These are phyloP conservation scores for Ceyx melanurus DNA, from an alignment of 2,113 vertebrate genomes.

Conservation along the genomic window DNA sequence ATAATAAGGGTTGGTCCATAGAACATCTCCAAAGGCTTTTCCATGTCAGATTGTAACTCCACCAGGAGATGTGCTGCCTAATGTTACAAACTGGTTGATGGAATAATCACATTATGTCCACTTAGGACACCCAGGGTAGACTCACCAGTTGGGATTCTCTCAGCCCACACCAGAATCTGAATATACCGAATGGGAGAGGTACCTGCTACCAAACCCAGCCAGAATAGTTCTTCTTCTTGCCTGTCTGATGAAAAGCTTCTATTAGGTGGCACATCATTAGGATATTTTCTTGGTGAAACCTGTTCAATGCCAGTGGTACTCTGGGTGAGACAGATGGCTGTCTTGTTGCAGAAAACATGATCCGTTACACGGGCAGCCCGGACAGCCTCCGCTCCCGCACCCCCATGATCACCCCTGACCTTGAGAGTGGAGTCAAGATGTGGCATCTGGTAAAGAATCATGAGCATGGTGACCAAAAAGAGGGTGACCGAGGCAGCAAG, in stretches of 20 bases:
- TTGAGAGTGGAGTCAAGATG: slow-evolving; percentile 94
- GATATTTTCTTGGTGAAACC: background rate
- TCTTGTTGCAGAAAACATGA: slow-evolving; percentile 91
- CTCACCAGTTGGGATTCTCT: background rate
- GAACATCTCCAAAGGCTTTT: background rate
- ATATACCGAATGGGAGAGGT: background rate
- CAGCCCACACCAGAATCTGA: background rate
- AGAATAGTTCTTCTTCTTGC: background rate
- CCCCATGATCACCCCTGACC: slow-evolving; percentile 97
- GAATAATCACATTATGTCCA: background rate
- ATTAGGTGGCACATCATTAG: rapidly evolving
- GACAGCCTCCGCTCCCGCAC: slow-evolving; percentile 96
- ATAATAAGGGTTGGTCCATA: background rate
- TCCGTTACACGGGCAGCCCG: slow-evolving; percentile 95
- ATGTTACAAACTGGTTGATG: background rate
- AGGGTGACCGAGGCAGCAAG: slow-evolving; percentile 96
- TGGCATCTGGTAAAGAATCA: slow-evolving; percentile 99
- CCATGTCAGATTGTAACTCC: background rate
- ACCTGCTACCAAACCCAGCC: background rate
- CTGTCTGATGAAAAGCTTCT: background rate
- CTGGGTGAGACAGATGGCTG: background rate
- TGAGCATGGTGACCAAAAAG: slow-evolving; percentile 97
- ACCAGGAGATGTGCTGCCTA: background rate
- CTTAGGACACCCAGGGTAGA: background rate
- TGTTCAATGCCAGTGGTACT: rapidly evolving